phyloP scores from a whole-genome alignment of 2,888 invertebrate species.

The Oligia latruncula region DNA sequence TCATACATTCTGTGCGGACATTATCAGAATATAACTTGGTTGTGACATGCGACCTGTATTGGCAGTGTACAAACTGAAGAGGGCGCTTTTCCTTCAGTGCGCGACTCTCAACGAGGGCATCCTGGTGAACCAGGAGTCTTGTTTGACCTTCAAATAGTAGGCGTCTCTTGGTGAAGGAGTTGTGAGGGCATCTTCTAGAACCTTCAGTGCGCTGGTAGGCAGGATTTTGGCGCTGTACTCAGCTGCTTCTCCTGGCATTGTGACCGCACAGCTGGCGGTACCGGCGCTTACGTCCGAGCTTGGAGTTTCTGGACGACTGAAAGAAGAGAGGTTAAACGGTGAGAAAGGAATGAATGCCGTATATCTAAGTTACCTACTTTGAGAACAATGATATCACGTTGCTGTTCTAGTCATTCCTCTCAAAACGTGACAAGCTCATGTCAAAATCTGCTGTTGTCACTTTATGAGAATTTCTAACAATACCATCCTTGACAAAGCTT shows the following conservation, averaged over 20 bases:
- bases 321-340: slow-evolving; percentile 45
- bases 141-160: slow-evolving; percentile 87
- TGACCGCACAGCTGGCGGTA: slow-evolving; percentile 86
- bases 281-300: slow-evolving; percentile 83
- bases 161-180: slow-evolving; percentile 89
- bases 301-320: slow-evolving; percentile 87
- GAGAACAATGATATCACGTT: background rate
- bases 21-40: slow-evolving; percentile 58
- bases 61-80: slow-evolving; percentile 52
- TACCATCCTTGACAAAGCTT: background rate
- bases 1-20: slow-evolving; percentile 53
- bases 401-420: background rate
- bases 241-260: slow-evolving; percentile 90
- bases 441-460: background rate
- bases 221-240: slow-evolving; percentile 92
- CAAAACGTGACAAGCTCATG: background rate
- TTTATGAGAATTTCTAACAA: background rate
- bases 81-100: slow-evolving; percentile 67
- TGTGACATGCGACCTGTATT: slow-evolving; percentile 59
- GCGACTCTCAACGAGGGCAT: slow-evolving; percentile 87
- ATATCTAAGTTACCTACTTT: background rate
- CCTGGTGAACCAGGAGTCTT: slow-evolving; percentile 88
- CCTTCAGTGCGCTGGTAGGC: slow-evolving; percentile 90
- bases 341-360: background rate
- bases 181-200: slow-evolving; percentile 91